Base-by-base conservation (phyloP, 2,113 vertebrate species). In the Hucho hucho region DNA sequence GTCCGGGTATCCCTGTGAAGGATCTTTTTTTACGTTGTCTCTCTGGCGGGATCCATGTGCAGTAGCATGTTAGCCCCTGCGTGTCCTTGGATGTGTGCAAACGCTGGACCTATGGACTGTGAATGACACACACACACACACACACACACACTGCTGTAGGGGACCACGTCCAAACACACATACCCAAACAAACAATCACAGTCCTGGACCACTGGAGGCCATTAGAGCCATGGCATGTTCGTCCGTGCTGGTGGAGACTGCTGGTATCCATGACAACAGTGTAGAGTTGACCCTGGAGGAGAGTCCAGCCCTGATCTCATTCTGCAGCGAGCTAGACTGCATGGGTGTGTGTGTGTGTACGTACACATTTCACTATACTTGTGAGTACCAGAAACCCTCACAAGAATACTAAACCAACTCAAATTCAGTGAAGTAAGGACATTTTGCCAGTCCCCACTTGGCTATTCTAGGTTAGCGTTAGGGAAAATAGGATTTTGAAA, bases 191-290 rank as follows among this genome's bases (percentile, higher is more conserved):
- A 43, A 82, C 46, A 81, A 77, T 32, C 32, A 24, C 43, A 25
- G 32, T 7, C 32, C 6, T 69, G 37, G 9, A 43, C 9, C 37
- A 1, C 9, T 43, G 37, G 37, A 43, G 37, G 65, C 18, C 13
- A 70, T 49, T 64, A 46, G 69, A 83, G 81, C 74, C 76, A 91
- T 92, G 91, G 89, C 87, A 81, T 72, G 75, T 70, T 75, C 76
- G 64, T 78, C 74, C 1, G 69, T 64, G 46, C 81, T 67, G 29
- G 28, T 70, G 43, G 70, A 26, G 28, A 76, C 78, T 78, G 32
- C 87, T 81, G 79, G 72, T 79, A 81, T 61, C 25, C 64, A 69
- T 74, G 83, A 83, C 66, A 76, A 86, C 80, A 74, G 3, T 18
- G 16, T 53, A 18, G 49, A 18, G 49, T 53, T 64, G 53, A 72